Conservation (phyloP, 2,888 invertebrate species). For the Sinotaia quadrata region DNA sequence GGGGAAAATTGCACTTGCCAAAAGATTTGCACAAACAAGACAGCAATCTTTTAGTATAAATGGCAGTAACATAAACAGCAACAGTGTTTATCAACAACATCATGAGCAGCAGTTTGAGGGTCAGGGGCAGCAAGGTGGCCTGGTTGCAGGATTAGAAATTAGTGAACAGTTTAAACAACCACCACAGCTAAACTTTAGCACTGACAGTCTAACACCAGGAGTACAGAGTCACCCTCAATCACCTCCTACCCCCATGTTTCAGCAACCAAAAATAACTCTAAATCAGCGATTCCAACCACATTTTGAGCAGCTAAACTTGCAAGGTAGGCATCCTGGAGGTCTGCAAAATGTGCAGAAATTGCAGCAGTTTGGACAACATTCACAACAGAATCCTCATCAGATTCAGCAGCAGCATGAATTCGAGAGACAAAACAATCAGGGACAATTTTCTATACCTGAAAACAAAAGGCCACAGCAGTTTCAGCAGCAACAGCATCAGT, state of each 20-base stretch:
- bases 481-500: not conserved
- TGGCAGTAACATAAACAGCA: too few relatives aligned
- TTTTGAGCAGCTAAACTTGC: too few relatives aligned
- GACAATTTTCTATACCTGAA: not conserved
- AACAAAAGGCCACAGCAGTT: not conserved
- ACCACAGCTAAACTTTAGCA: too few relatives aligned
- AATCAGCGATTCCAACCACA: too few relatives aligned
- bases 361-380: not conserved
- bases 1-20: not conserved
- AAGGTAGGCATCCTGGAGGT: too few relatives aligned
- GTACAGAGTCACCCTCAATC: too few relatives aligned
- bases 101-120: not conserved
- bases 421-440: not conserved
- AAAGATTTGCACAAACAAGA: not conserved
- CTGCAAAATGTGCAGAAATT: not conserved
- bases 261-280: too few relatives aligned
- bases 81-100: too few relatives aligned
- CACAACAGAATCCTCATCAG: not conserved
- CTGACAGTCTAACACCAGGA: slow-evolving; percentile 9
- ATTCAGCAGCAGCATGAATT: not conserved
- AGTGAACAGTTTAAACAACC: too few relatives aligned
- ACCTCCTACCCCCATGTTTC: too few relatives aligned
- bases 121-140: not conserved
- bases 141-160: too few relatives aligned
- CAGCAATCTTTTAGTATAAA: too few relatives aligned